Base-by-base conservation (phyloP, 2,888 invertebrate species). In the Cacoxenus indagator region DNA sequence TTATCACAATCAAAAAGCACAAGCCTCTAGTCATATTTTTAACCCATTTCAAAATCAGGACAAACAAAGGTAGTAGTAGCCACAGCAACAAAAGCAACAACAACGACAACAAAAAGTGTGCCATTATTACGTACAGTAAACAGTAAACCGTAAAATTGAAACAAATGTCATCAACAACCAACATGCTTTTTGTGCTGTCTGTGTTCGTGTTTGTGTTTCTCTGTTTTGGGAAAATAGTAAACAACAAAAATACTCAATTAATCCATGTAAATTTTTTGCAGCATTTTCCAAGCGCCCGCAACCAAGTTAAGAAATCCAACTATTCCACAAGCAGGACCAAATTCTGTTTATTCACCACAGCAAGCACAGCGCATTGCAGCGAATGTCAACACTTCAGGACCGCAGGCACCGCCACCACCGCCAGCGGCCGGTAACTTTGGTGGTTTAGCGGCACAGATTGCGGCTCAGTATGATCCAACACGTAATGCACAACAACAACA, bases 1-100 rank as follows among this genome's bases (percentile, higher is more conserved):
- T 72, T 82, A 78, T 70, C n/a, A n/a, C n/a, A n/a, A n/a, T n/a
- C 79, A 78, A 74, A 83, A 81, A 79, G 76, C 77, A 72, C 85
- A 86, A 67, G 76, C 80, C 74, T 80, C 88, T 86, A 87, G 87
- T 87, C 86, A 87, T 75, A 87, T 78, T 74, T 81, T 81, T 76
- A 87, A 85, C 80, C 87, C 87, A 73, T 87, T 87, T 70, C 73
- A 80, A 73, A 79, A 71, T 74, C 73, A 77, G 73, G 86, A 86
- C 45, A 82, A 85, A 68, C 84, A 84, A 82, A 87, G 88, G 88
- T 88, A 85, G 65, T 51, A 70, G 68, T 55, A 59, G n/a, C 24
- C n/a, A n/a, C n/a, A n/a, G n/a, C n/a, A n/a, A n/a, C n/a, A n/a
- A n/a, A n/a, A n/a, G n/a, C n/a, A n/a, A n/a, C n/a, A n/a, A n/a